Base-by-base conservation (phyloP, 2,888 invertebrate genomes). In the Troglohyphantes excavatus region DNA sequence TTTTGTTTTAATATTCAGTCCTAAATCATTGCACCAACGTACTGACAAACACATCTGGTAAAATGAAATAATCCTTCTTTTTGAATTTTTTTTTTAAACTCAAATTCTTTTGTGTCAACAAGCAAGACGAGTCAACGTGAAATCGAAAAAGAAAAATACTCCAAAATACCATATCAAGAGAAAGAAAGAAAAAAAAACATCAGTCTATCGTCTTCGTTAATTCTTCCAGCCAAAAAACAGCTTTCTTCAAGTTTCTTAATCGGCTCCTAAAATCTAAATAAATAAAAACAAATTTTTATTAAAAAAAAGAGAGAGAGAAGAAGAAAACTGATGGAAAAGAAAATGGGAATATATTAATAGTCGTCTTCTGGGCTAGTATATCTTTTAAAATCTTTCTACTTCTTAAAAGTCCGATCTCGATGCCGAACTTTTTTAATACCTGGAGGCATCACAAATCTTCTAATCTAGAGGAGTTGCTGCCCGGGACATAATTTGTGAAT, bases 391-490 rank as follows among this genome's bases (percentile, higher is more conserved):
- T 46, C 17, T 46, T 21, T 43, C 46, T 72, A 26, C 72, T 17
- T 46, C 21, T 61, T 43, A 29, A 59, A 59, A 19, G n/a, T 26
- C 17, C 29, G 29, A 59, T 61, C 23, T 39, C 63, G 67, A 78
- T 63, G 53, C 17, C 13, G 43, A 84, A 67, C 23, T 78, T 86
- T 17, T 73, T 78, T 86, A 86, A 86, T 86, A 86, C 85, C 85
- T 86, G 85, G 61, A 86, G 85, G 85, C 78, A 86, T 9, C 26
- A 53, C 39, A n/a, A 68, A 65, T 19, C 21, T 65, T 83, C 83
- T 83, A 83, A 83, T 83, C 83, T 83, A 61, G 61, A 63, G 53
- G 39, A 39, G 63, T 39, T 65, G 39, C 61, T 53, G 19, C 26
- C 63, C 43, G 53, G n/a, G 29, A 29, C 76, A 78, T 86, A 86